These are phyloP conservation scores for Dolichallabes microphthalmus DNA, from an alignment of 2,113 vertebrate species.

Conservation along the genomic window DNA sequence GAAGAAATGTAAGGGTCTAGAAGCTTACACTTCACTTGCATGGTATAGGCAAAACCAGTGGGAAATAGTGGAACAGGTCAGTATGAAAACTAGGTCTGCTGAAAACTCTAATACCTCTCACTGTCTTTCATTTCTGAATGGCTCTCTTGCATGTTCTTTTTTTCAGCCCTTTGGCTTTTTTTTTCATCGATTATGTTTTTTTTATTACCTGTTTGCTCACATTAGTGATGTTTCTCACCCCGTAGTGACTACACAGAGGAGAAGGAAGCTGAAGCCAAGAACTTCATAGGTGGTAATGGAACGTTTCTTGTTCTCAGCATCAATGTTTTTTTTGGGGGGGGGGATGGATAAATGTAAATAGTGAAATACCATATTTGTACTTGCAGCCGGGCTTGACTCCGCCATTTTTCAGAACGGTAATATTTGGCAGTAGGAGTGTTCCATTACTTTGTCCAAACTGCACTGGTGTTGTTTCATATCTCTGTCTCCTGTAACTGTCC, in stretches of 20 bases:
- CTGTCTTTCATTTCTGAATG: not conserved
- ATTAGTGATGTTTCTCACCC: slow-evolving; percentile 57
- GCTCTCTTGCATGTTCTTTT: slow-evolving; percentile 34
- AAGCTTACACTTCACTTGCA: not conserved
- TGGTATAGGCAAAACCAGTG: slow-evolving; percentile 4
- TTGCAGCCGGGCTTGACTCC: slow-evolving; percentile 45
- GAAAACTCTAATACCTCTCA: slow-evolving; percentile 22
- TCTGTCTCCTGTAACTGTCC: slow-evolving; percentile 45
- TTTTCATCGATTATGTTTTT: not conserved
- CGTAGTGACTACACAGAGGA: slow-evolving; percentile 89
- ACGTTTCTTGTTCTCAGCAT: slow-evolving; percentile 31
- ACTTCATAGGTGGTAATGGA: slow-evolving; percentile 78
- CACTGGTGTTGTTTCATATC: slow-evolving; percentile 61
- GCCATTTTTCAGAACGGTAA: slow-evolving; percentile 41
- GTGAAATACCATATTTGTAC: slow-evolving; percentile 24
- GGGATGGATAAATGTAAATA: slow-evolving; percentile 24
- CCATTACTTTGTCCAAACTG: slow-evolving; percentile 59
- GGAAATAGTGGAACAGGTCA: slow-evolving; percentile 35
- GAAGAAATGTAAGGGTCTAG: not conserved
- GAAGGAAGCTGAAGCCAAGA: slow-evolving; percentile 83
- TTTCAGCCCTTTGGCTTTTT: not conserved
- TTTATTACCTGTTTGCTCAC: slow-evolving; percentile 40
- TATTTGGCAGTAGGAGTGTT: slow-evolving; percentile 56
- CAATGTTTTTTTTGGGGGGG: slow-evolving; percentile 21
- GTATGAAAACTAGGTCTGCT: slow-evolving; percentile 38